A percentile compares a stretch with the other conserved stretches of the same genome.
Conservation (phyloP, 2,797 vertebrate species). For the Myripristis jacobus region DNA sequence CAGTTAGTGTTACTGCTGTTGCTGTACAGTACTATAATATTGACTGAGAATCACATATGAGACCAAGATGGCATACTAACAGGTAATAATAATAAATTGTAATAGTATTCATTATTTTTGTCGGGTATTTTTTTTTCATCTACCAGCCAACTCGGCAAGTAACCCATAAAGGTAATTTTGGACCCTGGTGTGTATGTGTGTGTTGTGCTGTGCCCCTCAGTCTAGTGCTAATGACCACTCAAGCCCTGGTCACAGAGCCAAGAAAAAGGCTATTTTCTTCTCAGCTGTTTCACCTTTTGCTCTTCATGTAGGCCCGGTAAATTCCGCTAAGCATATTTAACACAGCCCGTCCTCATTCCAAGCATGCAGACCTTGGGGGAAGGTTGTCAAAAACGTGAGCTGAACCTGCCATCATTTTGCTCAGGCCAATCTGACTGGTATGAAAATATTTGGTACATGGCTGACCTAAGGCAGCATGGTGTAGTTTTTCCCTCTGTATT, state of each 20-base stretch:
- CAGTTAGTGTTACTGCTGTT: too few relatives aligned
- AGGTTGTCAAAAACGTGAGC: constrained; percentile 4
- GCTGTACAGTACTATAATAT: too few relatives aligned
- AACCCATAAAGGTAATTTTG: too few relatives aligned
- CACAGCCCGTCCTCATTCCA: constrained; percentile 23
- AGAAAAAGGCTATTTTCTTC: constrained; percentile 23
- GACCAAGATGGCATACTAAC: too few relatives aligned
- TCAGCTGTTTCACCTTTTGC: constrained; percentile 34
- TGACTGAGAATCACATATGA: too few relatives aligned
- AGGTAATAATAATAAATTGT: too few relatives aligned
- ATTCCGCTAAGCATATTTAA: constrained; percentile 27
- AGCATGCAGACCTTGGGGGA: constrained; percentile 7
- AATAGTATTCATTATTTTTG: too few relatives aligned
- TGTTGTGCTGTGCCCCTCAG: constrained; percentile 28
- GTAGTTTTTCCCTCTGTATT: not conserved
- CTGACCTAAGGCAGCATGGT: not conserved
- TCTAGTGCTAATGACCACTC: constrained; percentile 53
- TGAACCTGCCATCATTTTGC: not conserved
- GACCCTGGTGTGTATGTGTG: constrained; percentile 25
- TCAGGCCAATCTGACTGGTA: constrained; percentile 8
- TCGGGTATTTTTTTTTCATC: too few relatives aligned
- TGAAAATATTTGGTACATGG: constrained; percentile 3
- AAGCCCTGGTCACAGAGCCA: constrained; percentile 30
- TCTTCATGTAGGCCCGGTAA: constrained; percentile 26
- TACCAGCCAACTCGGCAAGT: too few relatives aligned